Evolutionary conservation across 2,113 vertebrate species (phyloP), one percentile per base, ranked within the genome.

Genomic region (Columba janthina): DNA sequence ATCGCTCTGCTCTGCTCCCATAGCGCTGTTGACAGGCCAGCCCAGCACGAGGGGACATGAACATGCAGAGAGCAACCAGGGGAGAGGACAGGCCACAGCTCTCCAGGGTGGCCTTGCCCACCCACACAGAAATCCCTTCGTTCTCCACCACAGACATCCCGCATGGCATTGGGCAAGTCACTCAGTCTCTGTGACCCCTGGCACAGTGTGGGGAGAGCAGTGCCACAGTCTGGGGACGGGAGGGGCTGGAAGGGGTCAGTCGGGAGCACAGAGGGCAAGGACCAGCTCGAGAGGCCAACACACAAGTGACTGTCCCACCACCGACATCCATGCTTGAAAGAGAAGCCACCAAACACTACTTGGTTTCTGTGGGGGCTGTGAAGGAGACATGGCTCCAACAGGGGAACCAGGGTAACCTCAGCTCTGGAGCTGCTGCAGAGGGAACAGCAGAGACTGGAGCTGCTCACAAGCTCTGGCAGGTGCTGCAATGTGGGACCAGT

Each of bases 361-460:
- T 31, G 72, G 62, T n/a, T 69, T 46, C 51, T 0, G 0, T 3
- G 10, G 15, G 53, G 31, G 46, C 62, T 0, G 0, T 48, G 78
- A 79, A 51, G n/a, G 36, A 84, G 42, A 66, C 0, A 0, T 12
- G 24, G 51, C 54, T 78, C 44, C 38, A 32, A 32, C 0, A 0
- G 8, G 10, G 48, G 16, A 84, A 21, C 8, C 11, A 46, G 53
- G 13, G 38, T 7, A 38, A 79, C 10, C 32, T 65, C 64, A 57
- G 14, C 24, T 34, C 64, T 65, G 76, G 67, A 72, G 34, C 21
- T 3, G 6, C 78, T 38, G 46, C 31, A 5, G 73, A 71, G 28
- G 31, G 28, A 42, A 48, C 57, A 76, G 66, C 72, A 53, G 57
- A 61, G 38, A 34, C 32, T 4, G 7, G 46, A 85, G 53, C 8